Conservation (phyloP, 2,888 invertebrate genomes). For the Nomada fucata region DNA sequence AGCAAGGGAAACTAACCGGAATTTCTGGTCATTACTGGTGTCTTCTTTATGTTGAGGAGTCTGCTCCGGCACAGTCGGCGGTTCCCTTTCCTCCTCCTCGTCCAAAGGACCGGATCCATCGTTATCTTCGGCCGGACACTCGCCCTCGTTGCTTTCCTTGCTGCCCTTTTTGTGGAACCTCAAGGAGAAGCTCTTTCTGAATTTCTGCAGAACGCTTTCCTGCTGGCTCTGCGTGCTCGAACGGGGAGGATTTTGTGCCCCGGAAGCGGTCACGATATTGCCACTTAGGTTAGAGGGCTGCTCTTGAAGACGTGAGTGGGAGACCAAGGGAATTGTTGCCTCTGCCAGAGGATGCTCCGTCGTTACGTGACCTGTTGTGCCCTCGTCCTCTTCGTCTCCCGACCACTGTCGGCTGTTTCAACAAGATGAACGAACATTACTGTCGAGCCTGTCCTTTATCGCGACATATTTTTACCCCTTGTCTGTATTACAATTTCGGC, state of each 20-base stretch:
- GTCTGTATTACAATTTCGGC: no score
- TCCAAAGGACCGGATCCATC: constrained; percentile 76
- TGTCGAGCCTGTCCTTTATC: neutral
- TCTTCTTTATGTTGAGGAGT: constrained; percentile 78
- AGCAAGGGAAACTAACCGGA: constrained; percentile 76
- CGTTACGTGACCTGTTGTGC: constrained; percentile 70
- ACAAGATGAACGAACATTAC: constrained; percentile 19
- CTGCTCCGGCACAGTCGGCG: constrained; percentile 69
- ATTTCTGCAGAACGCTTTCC: constrained; percentile 89
- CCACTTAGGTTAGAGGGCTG: constrained; percentile 54
- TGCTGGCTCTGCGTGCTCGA: constrained; percentile 73
- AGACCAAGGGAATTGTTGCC: constrained; percentile 77
- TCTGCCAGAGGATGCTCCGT: constrained; percentile 80
- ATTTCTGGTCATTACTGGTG: constrained; percentile 78
- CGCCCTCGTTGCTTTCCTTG: constrained; percentile 84
- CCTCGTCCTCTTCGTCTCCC: constrained; percentile 77
- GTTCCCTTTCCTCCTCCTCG: constrained; percentile 71
- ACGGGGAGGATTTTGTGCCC: constrained; percentile 67
- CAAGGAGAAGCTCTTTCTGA: constrained; percentile 89
- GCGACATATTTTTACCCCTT: no score
- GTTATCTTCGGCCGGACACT: constrained; percentile 83
- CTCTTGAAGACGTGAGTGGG: constrained; percentile 77
- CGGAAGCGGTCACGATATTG: constrained; percentile 60
- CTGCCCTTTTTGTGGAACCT: constrained; percentile 86
- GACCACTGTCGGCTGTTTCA: constrained; percentile 77